Evolutionary conservation across 2,888 invertebrate genomes (phyloP), one percentile per base, ranked within the genome.

Genomic region (Clistopyga incitator): DNA sequence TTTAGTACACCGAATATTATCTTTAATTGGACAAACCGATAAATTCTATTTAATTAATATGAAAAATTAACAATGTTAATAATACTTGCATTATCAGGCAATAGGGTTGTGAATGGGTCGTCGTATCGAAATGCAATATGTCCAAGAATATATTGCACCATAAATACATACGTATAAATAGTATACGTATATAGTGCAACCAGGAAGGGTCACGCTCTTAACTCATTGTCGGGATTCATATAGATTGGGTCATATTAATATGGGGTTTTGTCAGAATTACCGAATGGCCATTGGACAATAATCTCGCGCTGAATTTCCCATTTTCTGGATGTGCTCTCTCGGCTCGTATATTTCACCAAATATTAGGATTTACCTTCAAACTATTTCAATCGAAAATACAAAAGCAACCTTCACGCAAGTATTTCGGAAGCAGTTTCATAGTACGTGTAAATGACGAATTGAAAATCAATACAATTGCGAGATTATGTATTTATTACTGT

Each of bases 381-480:
- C 38, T 64, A 61, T 75, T 64, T 47, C 64, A 20, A 61, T 29
- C 25, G 67, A 47, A 67, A 67, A 47, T 47, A 67, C 64, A 13
- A 75, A 75, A 75, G 34, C 38, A 50, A n/a, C 64, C 15, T 64
- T 75, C 85, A 85, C 86, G 85, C 85, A 18, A 20, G 20, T 87
- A 85, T 88, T 88, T 87, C 87, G 87, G 87, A 88, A 88, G 85
- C 84, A 82, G 11, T 18, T 50, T 23, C 15, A 18, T 82, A 76
- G 85, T 79, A 76, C 83, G 84, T 80, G 84, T 86, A 87, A 89
- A 89, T 89, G 89, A 89, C 89, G 87, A 89, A 89, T 89, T 88
- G 89, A 90, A 89, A 90, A 90, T 89, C 89, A 89, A 89, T 90
- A 88, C 88, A 84, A 88, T 89, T 88, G 88, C 86, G 87, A 87